Conservation (phyloP, 1,140 invertebrate genomes). For the Zaprionus ghesquierei region DNA sequence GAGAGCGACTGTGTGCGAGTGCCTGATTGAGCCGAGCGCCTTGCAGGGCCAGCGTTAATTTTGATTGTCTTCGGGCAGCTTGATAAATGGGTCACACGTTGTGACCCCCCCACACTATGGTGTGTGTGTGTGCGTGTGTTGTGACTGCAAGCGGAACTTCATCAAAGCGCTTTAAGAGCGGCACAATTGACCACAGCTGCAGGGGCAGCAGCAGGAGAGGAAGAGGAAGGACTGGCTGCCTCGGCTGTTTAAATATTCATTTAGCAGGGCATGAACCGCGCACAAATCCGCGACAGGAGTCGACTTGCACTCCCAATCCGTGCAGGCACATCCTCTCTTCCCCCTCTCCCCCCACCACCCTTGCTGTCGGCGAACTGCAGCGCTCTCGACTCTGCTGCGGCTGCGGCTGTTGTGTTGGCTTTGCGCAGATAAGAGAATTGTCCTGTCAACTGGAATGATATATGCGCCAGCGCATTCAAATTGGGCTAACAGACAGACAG, state of each 20-base stretch:
- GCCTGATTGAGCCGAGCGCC: conserved; percentile 60
- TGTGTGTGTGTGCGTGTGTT: conserved; percentile 28
- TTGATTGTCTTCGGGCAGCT: conserved; percentile 70
- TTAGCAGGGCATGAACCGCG: conserved; percentile 44
- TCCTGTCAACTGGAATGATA: conserved; percentile 83
- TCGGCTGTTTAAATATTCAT: conserved; percentile 70
- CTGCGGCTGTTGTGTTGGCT: conserved; percentile 80
- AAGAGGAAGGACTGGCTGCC: conserved; percentile 10
- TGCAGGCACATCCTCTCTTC: background rate
- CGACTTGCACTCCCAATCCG: background rate
- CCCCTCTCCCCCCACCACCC: background rate
- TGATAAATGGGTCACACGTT: conserved; percentile 78
- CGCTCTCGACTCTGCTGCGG: conserved; percentile 28
- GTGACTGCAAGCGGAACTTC: conserved; percentile 57
- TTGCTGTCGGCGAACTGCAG: background rate
- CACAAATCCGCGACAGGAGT: conserved; percentile 2
- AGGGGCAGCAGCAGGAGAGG: background rate
- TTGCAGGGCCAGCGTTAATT: conserved; percentile 58
- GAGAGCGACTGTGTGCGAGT: conserved; percentile 1
- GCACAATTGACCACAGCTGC: conserved; percentile 32
- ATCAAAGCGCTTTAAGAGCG: conserved; percentile 62
- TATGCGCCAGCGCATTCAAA: conserved; percentile 82
- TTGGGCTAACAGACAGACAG: conserved; percentile 73
- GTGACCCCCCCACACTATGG: conserved; percentile 23
- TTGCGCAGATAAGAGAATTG: conserved; percentile 82